A percentile compares a stretch with the other conserved stretches of the same genome.
Conservation (phyloP, 2,113 vertebrate species). For the Isichthys henryi region DNA sequence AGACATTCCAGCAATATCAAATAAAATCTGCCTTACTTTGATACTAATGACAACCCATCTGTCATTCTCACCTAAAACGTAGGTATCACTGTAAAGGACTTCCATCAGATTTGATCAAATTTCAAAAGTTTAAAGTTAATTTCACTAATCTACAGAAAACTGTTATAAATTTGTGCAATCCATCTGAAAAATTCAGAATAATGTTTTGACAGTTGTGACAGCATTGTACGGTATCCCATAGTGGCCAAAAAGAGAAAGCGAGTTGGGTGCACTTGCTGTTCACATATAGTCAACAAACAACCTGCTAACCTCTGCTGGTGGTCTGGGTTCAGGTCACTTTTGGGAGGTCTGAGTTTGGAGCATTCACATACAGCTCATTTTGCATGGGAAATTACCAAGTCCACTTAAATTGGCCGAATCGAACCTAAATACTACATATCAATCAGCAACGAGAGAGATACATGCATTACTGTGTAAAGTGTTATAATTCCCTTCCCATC, state of each 20-base stretch:
- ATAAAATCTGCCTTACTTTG: background rate
- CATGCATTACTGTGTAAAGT: background rate
- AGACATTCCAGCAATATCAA: background rate
- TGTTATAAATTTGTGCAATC: background rate
- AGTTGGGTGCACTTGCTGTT: no score
- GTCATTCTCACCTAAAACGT: background rate
- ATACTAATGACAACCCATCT: background rate
- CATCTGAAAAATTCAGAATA: background rate
- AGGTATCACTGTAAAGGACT: background rate
- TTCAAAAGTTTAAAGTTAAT: background rate
- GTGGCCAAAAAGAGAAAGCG: no score
- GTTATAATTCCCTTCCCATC: background rate
- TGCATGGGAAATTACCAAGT: background rate
- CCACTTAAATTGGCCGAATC: background rate
- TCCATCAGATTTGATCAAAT: background rate
- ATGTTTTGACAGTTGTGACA: background rate
- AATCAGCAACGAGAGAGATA: background rate
- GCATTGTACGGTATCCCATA: background rate
- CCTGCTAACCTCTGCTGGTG: background rate
- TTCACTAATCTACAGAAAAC: background rate
- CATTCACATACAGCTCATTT: background rate
- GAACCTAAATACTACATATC: background rate
- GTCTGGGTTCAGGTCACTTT: background rate
- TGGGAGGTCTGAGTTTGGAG: background rate
- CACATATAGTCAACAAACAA: no score